Base-by-base conservation (phyloP, 2,113 vertebrate species). In the Taurulus bubalis region DNA sequence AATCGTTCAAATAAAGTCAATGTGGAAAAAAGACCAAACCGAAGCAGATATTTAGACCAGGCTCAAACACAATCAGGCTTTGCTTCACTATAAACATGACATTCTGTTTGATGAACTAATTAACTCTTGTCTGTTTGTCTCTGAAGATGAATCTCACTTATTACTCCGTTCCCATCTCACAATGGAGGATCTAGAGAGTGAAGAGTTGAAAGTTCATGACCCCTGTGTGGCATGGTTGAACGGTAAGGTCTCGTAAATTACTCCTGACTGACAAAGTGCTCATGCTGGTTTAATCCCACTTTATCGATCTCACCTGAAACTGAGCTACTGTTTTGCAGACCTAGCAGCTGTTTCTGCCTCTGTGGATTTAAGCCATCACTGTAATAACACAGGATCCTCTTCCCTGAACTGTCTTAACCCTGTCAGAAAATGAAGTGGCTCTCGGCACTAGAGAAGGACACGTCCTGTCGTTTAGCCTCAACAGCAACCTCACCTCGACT, bases 101-200 rank as follows among this genome's bases (percentile, higher is more conserved):
- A 42, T 8, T 26, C 1, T 22, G 47, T 70, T 15, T 49, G 16
- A 62, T 56, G 8, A 71, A 62, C 51, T 77, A 60, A 66, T 28
- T 49, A 65, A 24, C 2, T 66, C 32, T 36, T 12, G 16, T 83
- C 16, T 87, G 26, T 79, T 38, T 83, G 30, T 42, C 10, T 74
- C 64, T 53, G 36, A 81, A 96, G 95, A 96, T 28, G 94, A 94
- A 59, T 91, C 94, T 36, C 93, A 91, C 75, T 77, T 94, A 79
- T 88, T 94, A 59, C 90, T 85, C 22, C 94, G 73, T 16, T 94
- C 94, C 62, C 91, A 77, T 49, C 85, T 96, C 72, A 95, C 95
- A 11, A 90, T 96, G 91, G 95, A 95, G 80, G 95, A 95, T 60
- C 81, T 96, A 22, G 95, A 95, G 85, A 92, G 81, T 0, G 87